Conservation (phyloP, 2,888 invertebrate genomes). For the Notodonta dromedarius region DNA sequence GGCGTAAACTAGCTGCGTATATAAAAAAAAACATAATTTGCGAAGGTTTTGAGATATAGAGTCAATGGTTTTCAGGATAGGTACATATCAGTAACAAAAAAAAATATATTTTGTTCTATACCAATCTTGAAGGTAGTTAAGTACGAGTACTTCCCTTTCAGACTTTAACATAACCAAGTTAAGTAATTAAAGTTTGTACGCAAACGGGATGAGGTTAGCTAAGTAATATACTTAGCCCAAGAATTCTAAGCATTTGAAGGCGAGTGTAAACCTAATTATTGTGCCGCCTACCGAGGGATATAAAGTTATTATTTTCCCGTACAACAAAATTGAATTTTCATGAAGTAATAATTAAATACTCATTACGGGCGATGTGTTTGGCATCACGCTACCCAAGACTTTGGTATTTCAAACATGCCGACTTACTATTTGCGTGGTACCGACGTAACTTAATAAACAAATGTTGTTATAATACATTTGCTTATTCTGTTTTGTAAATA, state of each 20-base stretch:
- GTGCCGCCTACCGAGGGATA: constrained; percentile 15
- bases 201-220: neutral
- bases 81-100: too few species aligned
- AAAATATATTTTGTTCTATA: too few species aligned
- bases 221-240: neutral
- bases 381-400: constrained; percentile 54
- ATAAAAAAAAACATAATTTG: too few species aligned
- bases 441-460: constrained; percentile 1
- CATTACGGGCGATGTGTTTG: constrained; percentile 45
- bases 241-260: constrained; percentile 4
- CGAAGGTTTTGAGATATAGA: too few species aligned
- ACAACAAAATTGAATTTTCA: constrained; percentile 64
- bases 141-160: too few species aligned
- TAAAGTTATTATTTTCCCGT: constrained; percentile 50
- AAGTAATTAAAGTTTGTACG: too few species aligned
- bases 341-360: constrained; percentile 61
- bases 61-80: too few species aligned
- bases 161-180: too few species aligned
- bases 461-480: neutral
- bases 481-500: too few species aligned
- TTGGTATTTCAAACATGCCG: constrained; percentile 44
- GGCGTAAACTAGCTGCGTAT: too few species aligned
- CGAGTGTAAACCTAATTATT: constrained; percentile 20
- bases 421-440: constrained; percentile 42
- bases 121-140: too few species aligned